Base-by-base conservation (phyloP, 2,113 vertebrate species). In the Polypterus senegalus region DNA sequence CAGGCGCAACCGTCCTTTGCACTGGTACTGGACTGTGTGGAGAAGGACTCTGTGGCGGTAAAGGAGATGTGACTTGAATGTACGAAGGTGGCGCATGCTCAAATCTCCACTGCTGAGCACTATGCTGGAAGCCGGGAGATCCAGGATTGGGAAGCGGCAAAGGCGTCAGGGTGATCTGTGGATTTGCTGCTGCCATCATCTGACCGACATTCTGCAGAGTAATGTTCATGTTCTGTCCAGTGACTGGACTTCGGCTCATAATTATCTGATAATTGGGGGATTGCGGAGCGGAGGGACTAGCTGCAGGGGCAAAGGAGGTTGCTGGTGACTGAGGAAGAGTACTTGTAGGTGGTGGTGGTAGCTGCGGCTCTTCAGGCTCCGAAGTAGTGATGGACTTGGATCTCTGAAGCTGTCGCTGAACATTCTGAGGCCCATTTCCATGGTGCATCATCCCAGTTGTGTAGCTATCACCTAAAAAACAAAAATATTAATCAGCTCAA, bases 191-290 rank as follows among this genome's bases (percentile, higher is more conserved):
- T 55, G 90, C 85, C 80, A 87, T 83, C 61, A 85, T 80, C 0
- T 86, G 77, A 4, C 89, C 89, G 48, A 94, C 88, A 11, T 94
- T 95, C 67, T 95, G 92, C 70, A 95, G 78, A 0, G 92, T 92
- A 75, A 95, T 93, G 81, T 95, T 95, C 73, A 95, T 83, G 7
- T 94, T 95, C 76, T 88, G 91, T n/a, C 89, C 90, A 1, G 89
- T 81, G 46, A 92, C 91, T 0, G 92, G 91, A 67, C 89, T 93
- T 1, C 92, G 82, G 63, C 88, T 95, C 92, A 94, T 93, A 73
- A 90, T 88, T 65, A 94, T 91, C 66, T 94, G 92, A 78, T 93
- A 95, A 71, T 91, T 87, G 60, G 92, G 91, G 5, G 92, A 95
- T 70, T 93, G 92, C 2, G 92, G 89, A 0, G 89, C 92, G 1